A percentile compares a stretch with the other conserved stretches of the same genome.
These are phyloP conservation scores for Pangasianodon hypophthalmus DNA, from an alignment of 2,113 vertebrate species.

Conservation along the genomic window DNA sequence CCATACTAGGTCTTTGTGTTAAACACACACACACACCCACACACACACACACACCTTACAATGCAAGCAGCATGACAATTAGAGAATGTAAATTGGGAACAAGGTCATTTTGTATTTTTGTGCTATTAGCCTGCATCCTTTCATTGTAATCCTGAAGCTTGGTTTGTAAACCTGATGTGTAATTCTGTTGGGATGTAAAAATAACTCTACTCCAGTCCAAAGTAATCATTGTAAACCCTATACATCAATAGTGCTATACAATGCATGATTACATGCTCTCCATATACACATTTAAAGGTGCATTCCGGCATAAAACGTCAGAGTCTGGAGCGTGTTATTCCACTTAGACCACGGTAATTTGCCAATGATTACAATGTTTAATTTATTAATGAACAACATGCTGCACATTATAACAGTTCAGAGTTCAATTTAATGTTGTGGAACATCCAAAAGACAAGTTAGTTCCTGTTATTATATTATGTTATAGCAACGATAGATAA, in stretches of 20 bases:
- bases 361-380: not conserved
- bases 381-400: not conserved
- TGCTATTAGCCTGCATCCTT: not conserved
- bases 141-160: not conserved
- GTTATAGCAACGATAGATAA: not conserved
- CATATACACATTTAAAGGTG: not conserved
- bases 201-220: not conserved
- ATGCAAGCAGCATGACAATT: constrained; percentile 33
- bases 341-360: not conserved
- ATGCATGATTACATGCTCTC: not conserved
- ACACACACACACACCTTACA: constrained; percentile 24
- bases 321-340: not conserved
- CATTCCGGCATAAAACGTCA: not conserved
- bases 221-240: not conserved
- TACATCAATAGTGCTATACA: not conserved
- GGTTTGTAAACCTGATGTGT: constrained; percentile 7
- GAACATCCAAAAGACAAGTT: not conserved
- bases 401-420: not conserved
- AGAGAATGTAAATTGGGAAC: constrained; percentile 33
- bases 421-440: not conserved
- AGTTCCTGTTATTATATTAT: not conserved
- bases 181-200: not conserved
- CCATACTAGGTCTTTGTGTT: constrained; percentile 64
- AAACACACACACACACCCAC: constrained; percentile 40
- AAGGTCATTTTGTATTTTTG: constrained; percentile 33